phyloP scores from a whole-genome alignment of 2,797 vertebrate genomes.

The Xenopus petersii region DNA sequence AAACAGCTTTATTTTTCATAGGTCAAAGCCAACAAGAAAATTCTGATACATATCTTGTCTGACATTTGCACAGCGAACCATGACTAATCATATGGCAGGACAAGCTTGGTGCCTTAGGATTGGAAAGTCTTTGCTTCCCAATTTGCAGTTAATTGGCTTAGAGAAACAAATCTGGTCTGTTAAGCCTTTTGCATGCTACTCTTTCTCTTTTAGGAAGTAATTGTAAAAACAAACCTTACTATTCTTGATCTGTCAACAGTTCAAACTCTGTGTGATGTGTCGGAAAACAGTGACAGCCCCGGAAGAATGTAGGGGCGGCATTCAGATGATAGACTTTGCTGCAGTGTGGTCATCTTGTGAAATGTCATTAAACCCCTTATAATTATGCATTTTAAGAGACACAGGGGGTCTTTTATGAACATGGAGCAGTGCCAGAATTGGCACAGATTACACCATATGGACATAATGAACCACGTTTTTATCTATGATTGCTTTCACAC shows the following conservation, averaged over 20 bases:
- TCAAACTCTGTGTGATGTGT: slow-evolving; percentile 16
- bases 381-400: not conserved
- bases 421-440: not conserved
- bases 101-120: slow-evolving; percentile 40
- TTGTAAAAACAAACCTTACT: slow-evolving; percentile 30
- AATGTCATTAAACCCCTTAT: not conserved
- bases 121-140: slow-evolving; percentile 48
- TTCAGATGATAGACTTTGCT: not conserved
- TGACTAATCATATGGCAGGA: slow-evolving; percentile 44
- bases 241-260: slow-evolving; percentile 32
- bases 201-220: slow-evolving; percentile 42
- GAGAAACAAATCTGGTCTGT: slow-evolving; percentile 44
- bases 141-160: slow-evolving; percentile 50
- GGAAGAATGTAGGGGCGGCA: not conserved
- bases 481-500: no score
- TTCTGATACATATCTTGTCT: slow-evolving; percentile 50
- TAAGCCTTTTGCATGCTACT: slow-evolving; percentile 47
- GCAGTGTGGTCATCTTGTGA: not conserved
- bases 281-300: not conserved
- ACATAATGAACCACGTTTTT: no score
- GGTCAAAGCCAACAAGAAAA: slow-evolving; percentile 45
- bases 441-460: not conserved
- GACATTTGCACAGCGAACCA: slow-evolving; percentile 46
- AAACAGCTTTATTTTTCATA: slow-evolving; percentile 42
- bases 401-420: not conserved